Evolutionary conservation across 2,113 vertebrate species (phyloP).

Genomic region (Ochotona princeps): DNA sequence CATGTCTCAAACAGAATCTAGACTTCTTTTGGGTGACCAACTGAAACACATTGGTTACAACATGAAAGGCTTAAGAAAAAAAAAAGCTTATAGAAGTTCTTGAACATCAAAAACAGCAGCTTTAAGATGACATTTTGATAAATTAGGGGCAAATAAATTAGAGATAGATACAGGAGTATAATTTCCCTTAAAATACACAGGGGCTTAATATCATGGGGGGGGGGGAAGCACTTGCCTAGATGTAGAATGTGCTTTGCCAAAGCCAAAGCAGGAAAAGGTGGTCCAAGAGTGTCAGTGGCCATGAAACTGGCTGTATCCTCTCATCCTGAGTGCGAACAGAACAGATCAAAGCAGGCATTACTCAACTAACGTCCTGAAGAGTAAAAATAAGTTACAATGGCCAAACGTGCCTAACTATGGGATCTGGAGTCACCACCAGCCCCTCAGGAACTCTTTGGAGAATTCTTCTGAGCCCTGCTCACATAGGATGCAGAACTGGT

Average conservation of each 20-base stretch:
- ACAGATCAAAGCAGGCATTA: neutral
- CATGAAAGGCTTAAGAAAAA: conserved; percentile 23
- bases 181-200: conserved; percentile 56
- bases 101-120: conserved; percentile 34
- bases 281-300: conserved; percentile 18
- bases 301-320: neutral
- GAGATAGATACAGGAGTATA: conserved; percentile 28
- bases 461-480: neutral
- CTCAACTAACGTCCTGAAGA: too few species aligned
- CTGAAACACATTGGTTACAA: conserved; percentile 2
- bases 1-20: neutral
- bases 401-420: neutral
- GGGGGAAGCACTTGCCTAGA: conserved; percentile 43
- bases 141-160: conserved; percentile 65
- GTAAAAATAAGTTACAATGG: neutral
- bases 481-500: neutral
- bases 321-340: neutral
- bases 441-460: neutral
- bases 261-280: conserved; percentile 30
- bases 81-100: neutral
- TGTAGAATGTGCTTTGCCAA: conserved; percentile 35
- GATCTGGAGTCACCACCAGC: neutral
- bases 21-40: conserved; percentile 6
- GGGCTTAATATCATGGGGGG: conserved; percentile 24
- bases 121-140: conserved; percentile 63